Base-by-base conservation (phyloP, 2,888 invertebrate genomes). In the Platycheirus albimanus region DNA sequence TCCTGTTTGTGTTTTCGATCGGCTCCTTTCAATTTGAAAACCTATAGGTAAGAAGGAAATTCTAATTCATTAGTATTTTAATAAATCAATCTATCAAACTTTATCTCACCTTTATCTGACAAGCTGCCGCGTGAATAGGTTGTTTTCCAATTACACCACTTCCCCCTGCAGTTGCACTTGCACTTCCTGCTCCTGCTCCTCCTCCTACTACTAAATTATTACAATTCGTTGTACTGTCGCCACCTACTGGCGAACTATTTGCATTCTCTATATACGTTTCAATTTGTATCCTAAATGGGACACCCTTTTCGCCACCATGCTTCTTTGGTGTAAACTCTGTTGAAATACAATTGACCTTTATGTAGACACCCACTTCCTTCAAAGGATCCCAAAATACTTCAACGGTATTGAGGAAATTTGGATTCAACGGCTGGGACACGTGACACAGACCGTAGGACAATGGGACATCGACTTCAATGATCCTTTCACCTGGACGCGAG, bases 261-360 rank as follows among this genome's bases (percentile, higher is more conserved):
- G 87, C 86, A 85, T 87, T 90, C 74, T 91, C 91, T 86, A 91
- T 88, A 86, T 89, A 95, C 0, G 98, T 98, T 92, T 98, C 98
- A 85, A 99, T 96, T 91, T 98, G 98, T 85, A 98, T 95, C 54
- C 98, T 94, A 92, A 99, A 99, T 0, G 98, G 98, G 0, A 99
- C 98, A 0, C 99, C 99, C 89, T 99, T 99, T 91, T 99, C 99
- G 0, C 99, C 99, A 54, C 99, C 99, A 90, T 99, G 98, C 88
- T 98, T 98, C 90, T 98, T 98, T 0, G 98, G 97, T 0, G 99
- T 99, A 90, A 99, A 99, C 91, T 99, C 99, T 0, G 99, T 99
- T 83, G 98, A 98, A 87, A 99, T 99, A 90, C 98, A 98, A 91
- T 99, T 97, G 54, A 97, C 98, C 93, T 97, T 97, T 86, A 98